phyloP scores from a whole-genome alignment of 2,113 vertebrate species.

The Xenopus tropicalis region DNA sequence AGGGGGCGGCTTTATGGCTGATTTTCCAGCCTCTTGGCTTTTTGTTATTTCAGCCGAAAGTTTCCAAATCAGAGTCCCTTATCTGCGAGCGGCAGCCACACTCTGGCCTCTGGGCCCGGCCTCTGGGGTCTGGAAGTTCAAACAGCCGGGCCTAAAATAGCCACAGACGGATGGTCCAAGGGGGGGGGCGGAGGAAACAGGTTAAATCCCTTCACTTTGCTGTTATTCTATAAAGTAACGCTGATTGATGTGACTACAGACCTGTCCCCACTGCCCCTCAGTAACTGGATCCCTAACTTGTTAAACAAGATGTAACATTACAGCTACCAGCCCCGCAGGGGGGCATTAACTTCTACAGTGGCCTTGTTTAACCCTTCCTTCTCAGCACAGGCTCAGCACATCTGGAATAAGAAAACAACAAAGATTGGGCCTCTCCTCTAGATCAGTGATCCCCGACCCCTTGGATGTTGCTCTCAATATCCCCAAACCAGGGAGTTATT shows the following conservation, averaged over 20 bases:
- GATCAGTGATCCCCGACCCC: too few species aligned
- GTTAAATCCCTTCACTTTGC: too few species aligned
- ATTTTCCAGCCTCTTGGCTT: slow-evolving; percentile 27
- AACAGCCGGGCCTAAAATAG: slow-evolving; percentile 32
- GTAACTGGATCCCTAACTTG: slow-evolving; percentile 31
- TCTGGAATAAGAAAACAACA: too few species aligned
- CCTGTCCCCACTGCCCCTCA: slow-evolving; percentile 9
- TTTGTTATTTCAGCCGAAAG: slow-evolving; percentile 42
- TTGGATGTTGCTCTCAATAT: too few species aligned
- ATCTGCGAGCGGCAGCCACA: slow-evolving; percentile 24
- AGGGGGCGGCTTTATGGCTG: background rate
- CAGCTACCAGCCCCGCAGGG: slow-evolving; percentile 20
- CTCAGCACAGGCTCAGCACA: too few species aligned
- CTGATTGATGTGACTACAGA: slow-evolving; percentile 27
- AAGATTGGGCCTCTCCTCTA: too few species aligned
- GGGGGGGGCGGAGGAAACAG: too few species aligned
- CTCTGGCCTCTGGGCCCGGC: too few species aligned
- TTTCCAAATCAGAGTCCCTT: slow-evolving; percentile 39
- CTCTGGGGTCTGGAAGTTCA: slow-evolving; percentile 19
- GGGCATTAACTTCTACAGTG: background rate
- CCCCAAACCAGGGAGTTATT: too few species aligned
- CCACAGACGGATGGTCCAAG: slow-evolving; percentile 20
- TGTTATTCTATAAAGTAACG: too few species aligned
- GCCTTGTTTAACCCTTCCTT: background rate
- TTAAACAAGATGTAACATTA: slow-evolving; percentile 33